Evolutionary conservation across 1,140 invertebrate species (phyloP), one percentile per base, ranked within the genome.

Genomic region (Cherax quadricarinatus): DNA sequence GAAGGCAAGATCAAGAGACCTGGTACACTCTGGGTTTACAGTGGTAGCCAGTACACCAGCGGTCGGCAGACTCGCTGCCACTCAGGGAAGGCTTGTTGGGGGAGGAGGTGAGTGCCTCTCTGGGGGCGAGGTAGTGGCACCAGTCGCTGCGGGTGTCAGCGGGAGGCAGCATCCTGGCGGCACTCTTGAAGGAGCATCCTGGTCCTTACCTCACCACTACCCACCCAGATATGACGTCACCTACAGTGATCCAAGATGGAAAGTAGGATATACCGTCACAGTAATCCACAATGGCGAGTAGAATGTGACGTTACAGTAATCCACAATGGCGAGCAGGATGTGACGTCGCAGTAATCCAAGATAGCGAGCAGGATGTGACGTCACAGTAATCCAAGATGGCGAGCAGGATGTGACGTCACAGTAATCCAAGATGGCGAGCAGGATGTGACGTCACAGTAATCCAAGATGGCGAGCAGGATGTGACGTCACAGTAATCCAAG

Each of bases 111-210:
- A 90, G 88, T 4, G 88, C 88, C 81, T 78, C 88, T 49, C 80
- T 12, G 41, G 88, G 88, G 18, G 66, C 70, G 30, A 90, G 88
- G 88, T 90, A 90, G 81, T 73, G 88, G 88, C 88, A 90, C 88
- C 88, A 90, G 81, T 90, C 88, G 49, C 62, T 83, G 62, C 88
- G 88, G 82, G 88, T 81, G 49, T 90, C 88, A 84, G 88, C 79
- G n/a, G 88, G 81, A 4, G 66, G 88, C 24, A 73, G 62, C 62
- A 66, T 66, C 62, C 62, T 66, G 62, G 62, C 62, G 18, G 62
- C 62, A 18, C 62, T 66, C 10, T 18, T 16, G 62, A 16, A 16
- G 18, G 62, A 16, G 62, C 62, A 66, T 66, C 62, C 62, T 66
- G 62, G 14, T 66, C 16, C 62, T 66, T 9, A 18, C 30, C 30